Evolutionary conservation across 2,797 vertebrate genomes (phyloP), one percentile per base, ranked within the genome.

Genomic region (Apodemus agrarius): DNA sequence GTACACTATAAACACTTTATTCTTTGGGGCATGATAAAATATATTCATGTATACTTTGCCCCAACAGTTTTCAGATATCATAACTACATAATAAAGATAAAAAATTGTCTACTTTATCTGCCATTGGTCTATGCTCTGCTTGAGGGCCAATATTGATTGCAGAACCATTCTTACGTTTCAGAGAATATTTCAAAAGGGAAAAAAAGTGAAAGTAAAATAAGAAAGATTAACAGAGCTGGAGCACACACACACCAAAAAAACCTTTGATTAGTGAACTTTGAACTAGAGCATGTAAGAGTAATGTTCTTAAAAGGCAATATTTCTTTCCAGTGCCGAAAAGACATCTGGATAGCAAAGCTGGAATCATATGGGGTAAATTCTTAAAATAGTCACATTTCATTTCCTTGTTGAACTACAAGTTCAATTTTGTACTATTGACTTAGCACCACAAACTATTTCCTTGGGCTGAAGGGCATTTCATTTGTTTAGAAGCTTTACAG

Each of bases 341-440:
- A 74, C 26, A 29, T 75, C 52, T 85, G 78, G 84, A 24, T 52
- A 46, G 80, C 46, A 94, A 96, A 87, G 79, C 24, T 10, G 86
- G 22, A 89, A 79, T 22, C 49, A 74, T 3, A 63, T 8, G 46
- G n/a, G 19, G 13, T 1, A 96, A 93, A 95, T 46, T 82, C 79
- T 87, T 92, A 46, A 82, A 78, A 31, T 43, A 57, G 31, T 81
- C 87, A 97, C 94, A 2, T 31, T 93, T 59, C 54, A 92, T n/a
- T 54, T 97, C 2, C 31, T 80, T 29, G 54, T 93, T 97, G 49
- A 67, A 91, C n/a, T 95, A 97, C 90, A 80, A 65, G 63, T 49
- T 94, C 61, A 1, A 67, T 91, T 86, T 84, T 61, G 65, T 82
- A 5, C 46, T 94, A n/a, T 92, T 83, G 40, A 91, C 88, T 85